These are phyloP conservation scores for Apostichopus japonicus DNA, from an alignment of 35 echinoderm and acorn worm genomes.

Conservation along the genomic window DNA sequence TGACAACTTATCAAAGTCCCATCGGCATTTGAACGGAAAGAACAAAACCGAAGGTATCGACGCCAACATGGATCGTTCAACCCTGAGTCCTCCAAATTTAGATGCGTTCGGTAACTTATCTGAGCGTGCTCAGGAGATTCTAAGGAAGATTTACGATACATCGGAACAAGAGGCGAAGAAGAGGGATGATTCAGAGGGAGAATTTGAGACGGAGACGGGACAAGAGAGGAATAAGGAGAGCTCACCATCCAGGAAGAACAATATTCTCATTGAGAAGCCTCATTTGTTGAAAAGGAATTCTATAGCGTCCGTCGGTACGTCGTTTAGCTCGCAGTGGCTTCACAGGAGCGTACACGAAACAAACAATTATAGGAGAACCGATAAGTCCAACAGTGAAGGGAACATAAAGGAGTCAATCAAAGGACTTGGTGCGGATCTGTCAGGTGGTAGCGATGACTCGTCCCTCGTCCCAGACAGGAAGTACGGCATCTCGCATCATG, in stretches of 20 bases:
- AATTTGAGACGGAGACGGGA: neutral
- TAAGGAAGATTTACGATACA: constrained; percentile 78
- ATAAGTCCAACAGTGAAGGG: constrained; percentile 28
- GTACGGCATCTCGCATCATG: neutral
- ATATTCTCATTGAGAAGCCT: neutral
- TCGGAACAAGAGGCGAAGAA: constrained; percentile 12
- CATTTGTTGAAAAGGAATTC: constrained; percentile 48
- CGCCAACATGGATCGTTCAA: neutral
- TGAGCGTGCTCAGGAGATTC: constrained; percentile 83
- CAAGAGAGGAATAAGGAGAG: neutral
- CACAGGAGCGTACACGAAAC: neutral
- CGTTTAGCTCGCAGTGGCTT: neutral
- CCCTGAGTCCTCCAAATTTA: constrained; percentile 54
- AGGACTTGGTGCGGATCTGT: neutral
- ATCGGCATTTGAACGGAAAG: neutral
- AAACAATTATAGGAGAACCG: neutral
- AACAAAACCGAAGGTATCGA: neutral
- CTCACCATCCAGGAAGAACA: neutral
- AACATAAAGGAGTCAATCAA: neutral
- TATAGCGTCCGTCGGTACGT: constrained; percentile 12
- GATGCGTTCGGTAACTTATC: constrained; percentile 81
- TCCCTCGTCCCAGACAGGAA: neutral
- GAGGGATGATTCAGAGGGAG: neutral
- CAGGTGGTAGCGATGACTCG: neutral
- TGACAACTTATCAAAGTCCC: neutral